phyloP scores from a whole-genome alignment of 2,113 vertebrate genomes.

The Trematomus loennbergii region DNA sequence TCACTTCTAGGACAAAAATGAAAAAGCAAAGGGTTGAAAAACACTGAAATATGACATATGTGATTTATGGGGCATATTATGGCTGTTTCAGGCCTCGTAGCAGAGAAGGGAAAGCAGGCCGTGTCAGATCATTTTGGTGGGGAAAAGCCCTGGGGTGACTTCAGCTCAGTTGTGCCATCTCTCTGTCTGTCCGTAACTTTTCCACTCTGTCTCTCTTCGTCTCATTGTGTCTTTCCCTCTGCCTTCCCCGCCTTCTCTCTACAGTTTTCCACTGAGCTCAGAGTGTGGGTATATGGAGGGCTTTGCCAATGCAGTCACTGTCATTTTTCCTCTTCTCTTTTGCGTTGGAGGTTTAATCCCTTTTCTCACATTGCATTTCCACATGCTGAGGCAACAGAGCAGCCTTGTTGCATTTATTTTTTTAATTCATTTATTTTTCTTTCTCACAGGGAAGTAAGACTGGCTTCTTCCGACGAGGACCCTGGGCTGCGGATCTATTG shows the following conservation, averaged over 20 bases:
- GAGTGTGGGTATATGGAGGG: slow-evolving; percentile 47
- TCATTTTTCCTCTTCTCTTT: slow-evolving; percentile 53
- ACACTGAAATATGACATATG: slow-evolving; percentile 61
- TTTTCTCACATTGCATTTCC: slow-evolving; percentile 70
- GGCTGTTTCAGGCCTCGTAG: slow-evolving; percentile 57
- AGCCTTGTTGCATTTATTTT: slow-evolving; percentile 30
- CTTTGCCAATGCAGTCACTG: slow-evolving; percentile 45
- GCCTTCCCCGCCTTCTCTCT: slow-evolving; percentile 32
- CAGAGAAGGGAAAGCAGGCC: slow-evolving; percentile 53
- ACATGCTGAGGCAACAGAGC: slow-evolving; percentile 64
- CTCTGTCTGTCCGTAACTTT: slow-evolving; percentile 49
- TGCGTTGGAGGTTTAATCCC: slow-evolving; percentile 69
- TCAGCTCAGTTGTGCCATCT: slow-evolving; percentile 39
- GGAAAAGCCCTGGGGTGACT: slow-evolving; percentile 54
- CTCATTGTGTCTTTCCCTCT: slow-evolving; percentile 33
- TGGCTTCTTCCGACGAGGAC: slow-evolving; percentile 44
- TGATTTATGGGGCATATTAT: slow-evolving; percentile 75
- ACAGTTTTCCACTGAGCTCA: slow-evolving; percentile 57
- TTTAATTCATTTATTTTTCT: slow-evolving; percentile 44
- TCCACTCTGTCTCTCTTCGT: slow-evolving; percentile 42
- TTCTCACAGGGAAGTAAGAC: slow-evolving; percentile 55
- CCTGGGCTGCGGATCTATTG: slow-evolving; percentile 60
- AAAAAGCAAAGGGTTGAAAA: slow-evolving; percentile 56
- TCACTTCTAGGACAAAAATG: slow-evolving; percentile 31
- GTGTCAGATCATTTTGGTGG: slow-evolving; percentile 63